phyloP scores from a whole-genome alignment of 2,113 vertebrate species.

The Aptenodytes patagonicus region DNA sequence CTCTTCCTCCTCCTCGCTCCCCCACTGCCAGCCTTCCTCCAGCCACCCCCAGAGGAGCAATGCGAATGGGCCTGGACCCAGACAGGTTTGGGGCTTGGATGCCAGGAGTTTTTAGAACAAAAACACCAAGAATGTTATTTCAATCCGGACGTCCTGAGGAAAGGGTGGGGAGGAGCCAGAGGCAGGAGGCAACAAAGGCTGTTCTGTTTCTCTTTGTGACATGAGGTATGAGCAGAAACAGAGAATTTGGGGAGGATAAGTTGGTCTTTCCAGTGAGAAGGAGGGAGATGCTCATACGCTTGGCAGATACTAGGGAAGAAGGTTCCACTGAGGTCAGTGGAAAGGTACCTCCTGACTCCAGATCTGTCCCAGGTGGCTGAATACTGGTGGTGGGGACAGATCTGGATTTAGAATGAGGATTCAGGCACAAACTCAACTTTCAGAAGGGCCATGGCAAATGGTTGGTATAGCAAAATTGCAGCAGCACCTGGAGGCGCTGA shows the following conservation, averaged over 20 bases:
- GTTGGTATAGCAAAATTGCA: neutral
- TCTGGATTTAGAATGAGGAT: neutral
- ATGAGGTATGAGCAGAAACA: neutral
- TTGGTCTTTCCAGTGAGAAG: neutral
- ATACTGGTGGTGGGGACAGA: neutral
- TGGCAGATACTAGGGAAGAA: neutral
- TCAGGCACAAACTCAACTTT: neutral
- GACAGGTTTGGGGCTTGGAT: conserved; percentile 23
- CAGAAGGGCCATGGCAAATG: neutral
- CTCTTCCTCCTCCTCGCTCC: neutral
- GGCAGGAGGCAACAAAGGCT: neutral
- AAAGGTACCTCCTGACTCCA: neutral
- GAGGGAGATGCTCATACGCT: neutral
- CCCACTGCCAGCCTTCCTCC: neutral
- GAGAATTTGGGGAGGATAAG: neutral
- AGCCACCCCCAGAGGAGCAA: conserved; percentile 33
- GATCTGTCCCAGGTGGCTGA: neutral
- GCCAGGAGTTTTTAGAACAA: conserved; percentile 48
- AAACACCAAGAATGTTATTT: conserved; percentile 61
- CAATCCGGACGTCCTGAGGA: conserved; percentile 42
- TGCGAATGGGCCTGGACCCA: conserved; percentile 29
- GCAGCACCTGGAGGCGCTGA: neutral
- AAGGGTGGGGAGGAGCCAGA: neutral
- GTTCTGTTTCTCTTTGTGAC: neutral
- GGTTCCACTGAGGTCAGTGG: neutral